These are phyloP conservation scores for Calonectris borealis DNA, from an alignment of 2,113 vertebrate species.

Conservation along the genomic window DNA sequence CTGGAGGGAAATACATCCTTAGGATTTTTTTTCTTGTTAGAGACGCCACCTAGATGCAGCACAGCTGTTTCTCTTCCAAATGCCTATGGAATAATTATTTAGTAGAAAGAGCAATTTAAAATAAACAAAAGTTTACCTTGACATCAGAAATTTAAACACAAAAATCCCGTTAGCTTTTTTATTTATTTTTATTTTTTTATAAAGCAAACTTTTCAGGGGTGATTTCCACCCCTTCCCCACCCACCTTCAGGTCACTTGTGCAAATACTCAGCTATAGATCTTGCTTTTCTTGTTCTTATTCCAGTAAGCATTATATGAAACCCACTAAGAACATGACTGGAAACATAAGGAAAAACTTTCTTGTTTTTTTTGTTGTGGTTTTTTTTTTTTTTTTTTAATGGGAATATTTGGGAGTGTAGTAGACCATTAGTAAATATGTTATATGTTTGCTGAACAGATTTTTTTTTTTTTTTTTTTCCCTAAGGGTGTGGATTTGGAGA, in stretches of 20 bases:
- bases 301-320: neutral
- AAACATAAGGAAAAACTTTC: neutral
- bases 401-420: neutral
- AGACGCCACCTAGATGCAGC: neutral
- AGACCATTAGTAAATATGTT: neutral
- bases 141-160: neutral
- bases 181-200: neutral
- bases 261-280: neutral
- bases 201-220: neutral
- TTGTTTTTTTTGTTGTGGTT: neutral
- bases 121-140: neutral
- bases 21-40: neutral
- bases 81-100: neutral
- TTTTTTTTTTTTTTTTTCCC: neutral
- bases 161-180: neutral
- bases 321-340: neutral
- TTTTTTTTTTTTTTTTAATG: neutral
- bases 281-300: neutral
- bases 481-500: neutral
- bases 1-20: neutral
- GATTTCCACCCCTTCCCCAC: neutral
- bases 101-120: neutral
- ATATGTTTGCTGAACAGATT: neutral
- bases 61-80: neutral
- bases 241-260: neutral